phyloP scores from a whole-genome alignment of 2,797 vertebrate species.

The Syncerus caffer region DNA sequence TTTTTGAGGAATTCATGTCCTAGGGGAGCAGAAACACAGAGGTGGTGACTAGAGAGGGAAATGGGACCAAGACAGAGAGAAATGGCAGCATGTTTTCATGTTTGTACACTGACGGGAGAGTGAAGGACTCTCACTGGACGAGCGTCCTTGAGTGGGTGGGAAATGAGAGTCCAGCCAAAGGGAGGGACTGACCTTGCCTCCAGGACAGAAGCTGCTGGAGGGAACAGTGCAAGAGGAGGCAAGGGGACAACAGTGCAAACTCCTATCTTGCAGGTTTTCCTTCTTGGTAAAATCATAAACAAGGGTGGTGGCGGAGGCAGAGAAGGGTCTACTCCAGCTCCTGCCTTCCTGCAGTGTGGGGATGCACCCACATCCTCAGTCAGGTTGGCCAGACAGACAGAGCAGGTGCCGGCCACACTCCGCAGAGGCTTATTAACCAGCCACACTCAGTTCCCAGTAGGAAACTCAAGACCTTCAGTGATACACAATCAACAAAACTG shows the following conservation, averaged over 20 bases:
- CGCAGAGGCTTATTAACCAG: background rate
- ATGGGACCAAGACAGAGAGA: background rate
- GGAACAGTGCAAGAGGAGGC: background rate
- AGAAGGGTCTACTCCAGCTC: background rate
- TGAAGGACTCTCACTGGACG: background rate
- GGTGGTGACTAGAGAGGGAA: background rate
- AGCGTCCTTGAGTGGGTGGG: background rate
- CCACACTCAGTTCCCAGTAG: background rate
- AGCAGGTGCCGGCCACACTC: background rate
- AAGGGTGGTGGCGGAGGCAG: background rate
- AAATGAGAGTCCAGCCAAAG: background rate
- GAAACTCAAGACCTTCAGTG: background rate
- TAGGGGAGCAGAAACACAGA: background rate
- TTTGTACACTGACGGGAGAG: background rate
- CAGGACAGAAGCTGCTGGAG: background rate
- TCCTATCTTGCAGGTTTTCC: background rate
- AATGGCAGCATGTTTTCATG: background rate
- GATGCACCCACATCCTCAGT: background rate
- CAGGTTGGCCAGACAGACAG: background rate
- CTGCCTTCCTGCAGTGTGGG: too few species aligned
- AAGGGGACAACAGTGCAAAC: background rate
- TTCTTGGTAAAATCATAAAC: background rate
- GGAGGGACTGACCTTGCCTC: background rate
- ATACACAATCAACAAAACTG: background rate
- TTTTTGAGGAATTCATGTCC: background rate